Percentiles rank a stretch among this genome's conserved stretches.
These are phyloP conservation scores for Melipona bicolor DNA, from an alignment of 2,888 invertebrate genomes.

Conservation along the genomic window DNA sequence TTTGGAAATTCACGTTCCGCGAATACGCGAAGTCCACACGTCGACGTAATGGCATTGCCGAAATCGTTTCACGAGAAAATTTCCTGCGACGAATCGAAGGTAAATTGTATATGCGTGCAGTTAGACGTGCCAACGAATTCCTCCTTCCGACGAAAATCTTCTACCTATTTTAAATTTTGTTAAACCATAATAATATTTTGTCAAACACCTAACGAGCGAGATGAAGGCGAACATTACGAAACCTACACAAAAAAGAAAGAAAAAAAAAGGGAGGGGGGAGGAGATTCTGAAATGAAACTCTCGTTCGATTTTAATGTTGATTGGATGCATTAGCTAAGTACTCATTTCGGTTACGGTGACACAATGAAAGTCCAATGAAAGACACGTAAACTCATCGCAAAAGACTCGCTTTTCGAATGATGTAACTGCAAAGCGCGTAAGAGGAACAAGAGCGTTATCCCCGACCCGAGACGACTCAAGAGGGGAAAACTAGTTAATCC, in stretches of 20 bases:
- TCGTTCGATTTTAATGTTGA: not conserved
- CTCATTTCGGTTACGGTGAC: not conserved
- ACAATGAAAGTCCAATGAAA: not conserved
- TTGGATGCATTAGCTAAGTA: not conserved
- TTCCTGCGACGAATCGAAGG: not conserved
- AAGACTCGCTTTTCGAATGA: slow-evolving; percentile 10
- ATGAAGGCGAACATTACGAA: not conserved
- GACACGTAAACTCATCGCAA: not conserved
- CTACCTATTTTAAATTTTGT: not conserved
- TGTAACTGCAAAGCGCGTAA: not conserved
- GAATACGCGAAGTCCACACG: not conserved
- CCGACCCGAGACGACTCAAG: not conserved
- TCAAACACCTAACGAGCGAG: not conserved
- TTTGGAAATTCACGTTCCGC: slow-evolving; percentile 6
- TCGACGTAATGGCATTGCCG: not conserved
- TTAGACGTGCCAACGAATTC: not conserved
- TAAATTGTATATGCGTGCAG: not conserved
- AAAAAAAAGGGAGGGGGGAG: too few relatives aligned
- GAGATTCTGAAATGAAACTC: not conserved
- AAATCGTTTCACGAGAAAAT: slow-evolving; percentile 1
- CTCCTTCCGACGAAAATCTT: not conserved
- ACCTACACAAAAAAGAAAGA: too few relatives aligned
- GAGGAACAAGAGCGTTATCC: not conserved
- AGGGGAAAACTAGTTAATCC: slow-evolving; percentile 60
- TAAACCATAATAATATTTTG: not conserved